Conservation (phyloP, 2,113 vertebrate genomes). For the Elephantulus edwardii region DNA sequence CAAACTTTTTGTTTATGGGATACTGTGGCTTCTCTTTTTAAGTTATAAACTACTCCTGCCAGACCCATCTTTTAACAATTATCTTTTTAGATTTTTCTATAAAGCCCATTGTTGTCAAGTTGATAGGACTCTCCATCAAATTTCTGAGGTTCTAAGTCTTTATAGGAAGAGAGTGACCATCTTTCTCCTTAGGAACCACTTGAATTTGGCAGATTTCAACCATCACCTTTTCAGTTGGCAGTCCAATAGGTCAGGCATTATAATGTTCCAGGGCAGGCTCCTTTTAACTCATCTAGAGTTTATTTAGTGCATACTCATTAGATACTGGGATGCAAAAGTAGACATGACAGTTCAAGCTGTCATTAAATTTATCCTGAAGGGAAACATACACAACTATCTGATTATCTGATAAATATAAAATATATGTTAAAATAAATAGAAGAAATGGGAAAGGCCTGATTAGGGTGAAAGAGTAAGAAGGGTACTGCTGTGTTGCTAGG, state of each 20-base stretch:
- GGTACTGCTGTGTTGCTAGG: not conserved
- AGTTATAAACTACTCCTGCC: not conserved
- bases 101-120: too few relatives aligned
- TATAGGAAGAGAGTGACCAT: too few relatives aligned
- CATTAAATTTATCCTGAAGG: slow-evolving; percentile 23
- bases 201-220: too few relatives aligned
- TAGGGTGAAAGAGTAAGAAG: not conserved
- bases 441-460: not conserved
- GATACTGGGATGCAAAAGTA: slow-evolving; percentile 17
- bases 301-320: slow-evolving; percentile 47
- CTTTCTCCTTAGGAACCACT: too few relatives aligned
- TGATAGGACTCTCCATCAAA: too few relatives aligned
- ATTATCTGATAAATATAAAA: not conserved
- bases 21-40: not conserved
- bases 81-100: too few relatives aligned
- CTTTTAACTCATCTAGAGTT: not conserved
- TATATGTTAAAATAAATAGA: slow-evolving; percentile 15
- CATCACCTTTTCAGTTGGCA: not conserved
- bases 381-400: slow-evolving; percentile 1
- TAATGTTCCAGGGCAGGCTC: too few relatives aligned
- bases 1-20: not conserved
- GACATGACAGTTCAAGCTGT: not conserved
- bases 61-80: not conserved
- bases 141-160: too few relatives aligned
- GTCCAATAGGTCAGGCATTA: too few relatives aligned